Evolutionary conservation across 2,888 invertebrate genomes (phyloP).

Genomic region (Psylliodes chrysocephalus): DNA sequence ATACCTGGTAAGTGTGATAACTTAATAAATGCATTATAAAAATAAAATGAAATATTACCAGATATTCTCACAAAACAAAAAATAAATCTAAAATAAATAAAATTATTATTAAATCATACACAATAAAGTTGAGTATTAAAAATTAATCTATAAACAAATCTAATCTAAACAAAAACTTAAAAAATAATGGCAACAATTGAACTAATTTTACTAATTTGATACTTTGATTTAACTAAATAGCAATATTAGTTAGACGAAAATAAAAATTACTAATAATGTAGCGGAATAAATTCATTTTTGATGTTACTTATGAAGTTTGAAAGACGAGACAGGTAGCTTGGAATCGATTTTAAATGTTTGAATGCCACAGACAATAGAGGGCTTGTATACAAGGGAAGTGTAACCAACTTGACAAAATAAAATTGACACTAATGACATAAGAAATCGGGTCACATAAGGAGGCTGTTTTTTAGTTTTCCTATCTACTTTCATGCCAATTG

Average conservation of each 20-base stretch:
- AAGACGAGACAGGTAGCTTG: no score
- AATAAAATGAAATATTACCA: slow-evolving; percentile 14
- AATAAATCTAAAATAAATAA: slow-evolving; percentile 6
- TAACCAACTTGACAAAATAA: no score
- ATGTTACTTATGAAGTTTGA: no score
- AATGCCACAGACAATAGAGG: no score
- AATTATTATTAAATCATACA: background rate
- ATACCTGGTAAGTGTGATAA: slow-evolving; percentile 36
- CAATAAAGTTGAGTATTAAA: background rate
- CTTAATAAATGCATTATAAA: slow-evolving; percentile 2
- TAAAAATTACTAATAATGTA: no score
- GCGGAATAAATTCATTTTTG: no score
- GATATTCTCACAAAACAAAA: slow-evolving; percentile 17
- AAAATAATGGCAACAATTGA: slow-evolving; percentile 5
- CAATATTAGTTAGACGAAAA: background rate
- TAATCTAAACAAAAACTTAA: background rate
- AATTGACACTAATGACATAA: no score
- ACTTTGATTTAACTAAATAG: background rate
- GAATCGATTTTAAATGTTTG: no score
- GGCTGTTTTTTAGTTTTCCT: no score
- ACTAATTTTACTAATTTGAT: background rate
- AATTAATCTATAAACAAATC: background rate
- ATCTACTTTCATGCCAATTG: no score
- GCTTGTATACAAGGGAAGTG: no score
- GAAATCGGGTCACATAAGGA: no score